A percentile compares a stretch with the other conserved stretches of the same genome.
Evolutionary conservation across 2,113 vertebrate genomes (phyloP).

Genomic region (Cheilinus undulatus): DNA sequence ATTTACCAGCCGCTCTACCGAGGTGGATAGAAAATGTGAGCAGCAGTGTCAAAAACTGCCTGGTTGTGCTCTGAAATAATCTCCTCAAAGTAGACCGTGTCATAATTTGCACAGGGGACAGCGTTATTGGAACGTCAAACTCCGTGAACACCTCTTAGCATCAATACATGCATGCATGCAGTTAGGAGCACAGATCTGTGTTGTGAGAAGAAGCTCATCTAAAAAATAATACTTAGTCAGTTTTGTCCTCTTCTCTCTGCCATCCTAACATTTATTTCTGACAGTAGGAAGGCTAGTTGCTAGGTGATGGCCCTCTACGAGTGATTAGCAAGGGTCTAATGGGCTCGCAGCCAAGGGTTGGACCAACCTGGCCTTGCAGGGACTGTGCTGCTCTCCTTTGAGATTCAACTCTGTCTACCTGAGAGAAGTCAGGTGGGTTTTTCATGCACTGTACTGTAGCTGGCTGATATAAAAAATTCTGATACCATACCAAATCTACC

Average conservation of each 20-base stretch:
- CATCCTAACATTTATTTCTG: constrained; percentile 15
- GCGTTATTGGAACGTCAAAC: constrained; percentile 4
- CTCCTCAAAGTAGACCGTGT: constrained; percentile 55
- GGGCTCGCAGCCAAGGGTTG: constrained; percentile 28
- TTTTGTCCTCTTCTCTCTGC: background rate
- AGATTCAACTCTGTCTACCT: constrained; percentile 13
- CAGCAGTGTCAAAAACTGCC: constrained; percentile 65
- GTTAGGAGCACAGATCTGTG: constrained; percentile 1
- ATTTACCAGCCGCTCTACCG: constrained; percentile 70
- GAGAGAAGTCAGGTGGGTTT: constrained; percentile 45
- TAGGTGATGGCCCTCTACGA: constrained; percentile 70
- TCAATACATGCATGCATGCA: constrained; percentile 6
- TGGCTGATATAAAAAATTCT: background rate
- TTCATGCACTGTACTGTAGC: constrained; percentile 16
- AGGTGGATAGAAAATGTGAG: constrained; percentile 68
- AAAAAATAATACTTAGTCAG: constrained; percentile 19
- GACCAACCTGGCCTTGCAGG: constrained; percentile 32
- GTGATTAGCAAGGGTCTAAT: constrained; percentile 54
- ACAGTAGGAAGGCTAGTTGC: constrained; percentile 62
- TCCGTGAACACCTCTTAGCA: constrained; percentile 18
- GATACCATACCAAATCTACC: too few relatives aligned
- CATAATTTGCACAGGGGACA: constrained; percentile 49
- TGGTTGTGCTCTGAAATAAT: constrained; percentile 59
- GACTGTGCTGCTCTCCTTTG: constrained; percentile 18
- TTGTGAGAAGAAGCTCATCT: constrained; percentile 11